Evolutionary conservation across 2,888 invertebrate species (phyloP), one percentile per base, ranked within the genome.

Genomic region (Phaedon cochleariae): DNA sequence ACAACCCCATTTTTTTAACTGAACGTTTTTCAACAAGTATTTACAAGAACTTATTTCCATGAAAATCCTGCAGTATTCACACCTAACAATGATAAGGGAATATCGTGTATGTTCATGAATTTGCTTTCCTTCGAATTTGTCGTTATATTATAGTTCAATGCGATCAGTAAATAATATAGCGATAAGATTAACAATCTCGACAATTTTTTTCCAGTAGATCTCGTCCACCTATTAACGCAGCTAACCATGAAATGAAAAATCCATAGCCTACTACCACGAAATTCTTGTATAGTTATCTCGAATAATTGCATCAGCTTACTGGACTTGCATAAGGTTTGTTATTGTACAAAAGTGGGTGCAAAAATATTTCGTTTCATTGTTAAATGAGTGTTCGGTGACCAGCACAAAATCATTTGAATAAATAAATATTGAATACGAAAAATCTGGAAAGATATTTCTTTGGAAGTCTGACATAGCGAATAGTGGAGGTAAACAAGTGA

Each of bases 321-420:
- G 6, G 5, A 34, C 34, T 51, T 51, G 41, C 59, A 41, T 37
- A 59, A 59, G 34, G 31, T 51, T 59, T 10, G 26, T 51, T 51
- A 45, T 57, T 45, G 57, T 45, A 10, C 10, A 12, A 41, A 41
- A 45, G 22, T 41, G 22, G 55, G 55, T 55, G 21, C 41, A 55
- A 55, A 55, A 55, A 55, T 55, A 6, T 7, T 5, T 55, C 34
- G 21, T 18, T 54, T 21, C 12, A 29, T 31, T 41, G 34, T 41
- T 15, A 9, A 6, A n/a, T 41, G n/a, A 41, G n/a, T 7, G 41
- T 37, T 1, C 41, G 15, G 41, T 41, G 41, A 41, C 41, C 1
- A 41, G 15, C 6, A 10, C 31, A 34, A 34, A 26, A 26, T 26
- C 4, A 26, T 7, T 26, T 26, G 26, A 26, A 34, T 34, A 34